These are phyloP conservation scores for Coreius guichenoti DNA, from an alignment of 2,797 vertebrate genomes.

Conservation along the genomic window DNA sequence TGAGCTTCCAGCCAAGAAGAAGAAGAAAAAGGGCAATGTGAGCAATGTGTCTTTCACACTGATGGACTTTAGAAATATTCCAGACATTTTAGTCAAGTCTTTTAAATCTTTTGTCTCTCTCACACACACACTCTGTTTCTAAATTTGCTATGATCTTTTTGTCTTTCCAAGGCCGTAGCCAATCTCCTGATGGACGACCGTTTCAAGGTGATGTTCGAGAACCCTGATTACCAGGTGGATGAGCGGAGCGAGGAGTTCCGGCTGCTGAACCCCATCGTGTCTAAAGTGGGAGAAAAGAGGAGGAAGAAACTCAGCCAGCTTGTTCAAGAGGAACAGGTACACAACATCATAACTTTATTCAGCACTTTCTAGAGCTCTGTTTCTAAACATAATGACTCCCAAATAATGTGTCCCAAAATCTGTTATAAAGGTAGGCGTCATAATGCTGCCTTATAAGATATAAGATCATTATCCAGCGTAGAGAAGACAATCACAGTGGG, in stretches of 20 bases:
- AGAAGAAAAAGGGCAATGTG: constrained; percentile 93
- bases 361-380: not conserved
- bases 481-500: not conserved
- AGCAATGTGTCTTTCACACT: constrained; percentile 1
- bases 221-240: constrained; percentile 97
- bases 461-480: not conserved
- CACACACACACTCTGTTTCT: not conserved
- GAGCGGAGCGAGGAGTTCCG: constrained; percentile 95
- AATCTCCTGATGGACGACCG: constrained; percentile 92
- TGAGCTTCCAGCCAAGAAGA: constrained; percentile 67
- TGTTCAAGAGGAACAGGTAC: constrained; percentile 82
- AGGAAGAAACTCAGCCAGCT: constrained; percentile 87
- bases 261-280: constrained; percentile 95
- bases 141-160: not conserved
- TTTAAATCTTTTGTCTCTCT: not conserved
- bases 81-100: not conserved
- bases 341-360: no score
- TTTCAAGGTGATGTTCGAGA: constrained; percentile 99
- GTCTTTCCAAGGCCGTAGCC: constrained; percentile 78
- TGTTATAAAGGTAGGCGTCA: not conserved
- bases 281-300: constrained; percentile 91
- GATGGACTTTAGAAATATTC: not conserved
- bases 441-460: not conserved
- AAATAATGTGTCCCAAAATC: not conserved
- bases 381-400: not conserved